Evolutionary conservation across 2,113 vertebrate genomes (phyloP), one percentile per base, ranked within the genome.

Genomic region (Silurus asotus): DNA sequence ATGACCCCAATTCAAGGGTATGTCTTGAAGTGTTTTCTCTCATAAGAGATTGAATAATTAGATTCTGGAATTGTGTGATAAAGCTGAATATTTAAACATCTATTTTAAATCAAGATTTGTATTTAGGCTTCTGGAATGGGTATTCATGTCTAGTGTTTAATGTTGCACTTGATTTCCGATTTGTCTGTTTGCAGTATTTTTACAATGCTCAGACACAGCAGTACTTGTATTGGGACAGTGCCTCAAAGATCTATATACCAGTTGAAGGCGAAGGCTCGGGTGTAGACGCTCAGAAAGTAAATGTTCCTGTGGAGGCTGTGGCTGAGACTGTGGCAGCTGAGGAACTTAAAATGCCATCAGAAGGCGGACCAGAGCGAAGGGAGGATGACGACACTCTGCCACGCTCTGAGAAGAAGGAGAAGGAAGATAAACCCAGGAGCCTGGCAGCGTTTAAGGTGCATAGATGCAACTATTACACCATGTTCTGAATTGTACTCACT

Each of bases 1-100:
- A 97, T 83, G 97, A 99, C 87, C 96, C 96, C 0, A 95, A 93
- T 89, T 97, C 97, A 25, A 96, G 97, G 95, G 98, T 99, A 90
- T 94, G 95, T 89, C 64, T 45, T 58, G 8, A 67, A 69, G 58
- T 55, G n/a, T 15, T 2, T 79, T 45, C 15, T 20, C 1, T 79
- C 25, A 0, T 25, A 56, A 11, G 8, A n/a, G 2, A 7, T n/a
- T 59, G 15, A 1, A 37, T 37, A 53, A 58, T 10, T 17, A 56
- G n/a, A 37, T 58, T 59, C 74, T 56, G 2, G 11, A 8, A 20
- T 59, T 59, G 8, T 59, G 6, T 72, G 69, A 19, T 48, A 72
- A 9, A 72, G 69, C 1, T 72, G 7, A 8, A 9, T 72, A 20
- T 72, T 72, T 72, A 72, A 72, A 48, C 20, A 5, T 48, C 7